phyloP scores from a whole-genome alignment of 1,140 invertebrate genomes.

The Lerema accius region DNA sequence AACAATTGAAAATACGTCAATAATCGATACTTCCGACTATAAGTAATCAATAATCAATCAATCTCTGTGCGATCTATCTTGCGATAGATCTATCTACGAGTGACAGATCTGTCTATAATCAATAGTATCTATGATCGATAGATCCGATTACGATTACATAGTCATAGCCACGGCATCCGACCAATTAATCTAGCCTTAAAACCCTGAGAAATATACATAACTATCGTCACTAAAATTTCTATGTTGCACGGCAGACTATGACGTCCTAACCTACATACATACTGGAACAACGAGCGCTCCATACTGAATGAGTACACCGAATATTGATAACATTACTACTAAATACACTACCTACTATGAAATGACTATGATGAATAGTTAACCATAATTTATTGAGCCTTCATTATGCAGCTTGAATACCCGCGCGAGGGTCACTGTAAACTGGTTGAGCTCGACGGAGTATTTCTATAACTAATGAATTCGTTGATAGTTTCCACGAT shows the following conservation, averaged over 20 bases:
- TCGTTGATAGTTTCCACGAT: background rate
- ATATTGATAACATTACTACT: slow-evolving; percentile 51
- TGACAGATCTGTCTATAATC: too few relatives aligned
- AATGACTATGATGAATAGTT: slow-evolving; percentile 74
- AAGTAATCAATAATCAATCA: too few relatives aligned
- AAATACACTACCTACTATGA: slow-evolving; percentile 59
- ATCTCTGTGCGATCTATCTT: too few relatives aligned
- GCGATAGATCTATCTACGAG: too few relatives aligned
- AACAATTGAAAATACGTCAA: background rate
- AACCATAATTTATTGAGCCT: slow-evolving; percentile 60
- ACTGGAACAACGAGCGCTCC: slow-evolving; percentile 69
- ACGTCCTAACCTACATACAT: slow-evolving; percentile 52
- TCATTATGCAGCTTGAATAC: slow-evolving; percentile 69
- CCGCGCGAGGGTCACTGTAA: background rate
- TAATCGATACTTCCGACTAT: slow-evolving; percentile 5
- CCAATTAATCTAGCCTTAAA: background rate
- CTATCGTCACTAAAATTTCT: too few relatives aligned
- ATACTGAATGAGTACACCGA: slow-evolving; percentile 65
- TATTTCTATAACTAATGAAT: background rate
- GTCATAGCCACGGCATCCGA: too few relatives aligned
- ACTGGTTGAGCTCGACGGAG: background rate
- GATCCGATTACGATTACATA: background rate
- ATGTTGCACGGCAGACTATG: background rate
- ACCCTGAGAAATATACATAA: background rate
- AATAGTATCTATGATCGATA: too few relatives aligned